Percentiles rank a stretch among this genome's conserved stretches.
phyloP scores from a whole-genome alignment of 2,797 vertebrate species.

The Enteromius anoplus region DNA sequence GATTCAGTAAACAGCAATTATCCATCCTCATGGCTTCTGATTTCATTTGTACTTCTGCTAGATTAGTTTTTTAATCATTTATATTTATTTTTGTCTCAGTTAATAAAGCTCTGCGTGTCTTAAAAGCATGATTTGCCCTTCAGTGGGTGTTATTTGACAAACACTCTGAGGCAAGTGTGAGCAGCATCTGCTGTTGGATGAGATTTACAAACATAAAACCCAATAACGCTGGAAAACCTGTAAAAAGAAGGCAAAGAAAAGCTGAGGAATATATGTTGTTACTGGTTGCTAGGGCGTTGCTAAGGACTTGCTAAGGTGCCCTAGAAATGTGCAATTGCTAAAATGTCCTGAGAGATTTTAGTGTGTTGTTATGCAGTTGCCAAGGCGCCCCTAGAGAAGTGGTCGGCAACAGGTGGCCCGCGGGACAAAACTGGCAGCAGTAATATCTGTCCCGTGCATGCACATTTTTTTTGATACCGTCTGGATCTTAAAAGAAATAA shows the following conservation, averaged over 20 bases:
- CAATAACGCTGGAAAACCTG: background rate
- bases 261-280: background rate
- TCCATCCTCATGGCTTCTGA: background rate
- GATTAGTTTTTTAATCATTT: background rate
- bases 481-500: background rate
- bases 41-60: background rate
- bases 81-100: background rate
- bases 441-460: no score
- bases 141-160: background rate
- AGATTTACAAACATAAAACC: background rate
- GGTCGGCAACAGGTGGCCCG: no score
- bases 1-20: conserved; percentile 16
- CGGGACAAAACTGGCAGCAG: no score
- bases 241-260: background rate
- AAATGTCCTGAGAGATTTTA: background rate
- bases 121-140: background rate
- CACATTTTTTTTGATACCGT: no score
- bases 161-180: background rate
- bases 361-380: background rate
- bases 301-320: background rate
- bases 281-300: background rate
- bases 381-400: background rate
- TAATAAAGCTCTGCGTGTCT: background rate
- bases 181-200: background rate
- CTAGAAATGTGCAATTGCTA: background rate